Base-by-base conservation (phyloP, 2,797 vertebrate species). In the Enteromius radiatus region DNA sequence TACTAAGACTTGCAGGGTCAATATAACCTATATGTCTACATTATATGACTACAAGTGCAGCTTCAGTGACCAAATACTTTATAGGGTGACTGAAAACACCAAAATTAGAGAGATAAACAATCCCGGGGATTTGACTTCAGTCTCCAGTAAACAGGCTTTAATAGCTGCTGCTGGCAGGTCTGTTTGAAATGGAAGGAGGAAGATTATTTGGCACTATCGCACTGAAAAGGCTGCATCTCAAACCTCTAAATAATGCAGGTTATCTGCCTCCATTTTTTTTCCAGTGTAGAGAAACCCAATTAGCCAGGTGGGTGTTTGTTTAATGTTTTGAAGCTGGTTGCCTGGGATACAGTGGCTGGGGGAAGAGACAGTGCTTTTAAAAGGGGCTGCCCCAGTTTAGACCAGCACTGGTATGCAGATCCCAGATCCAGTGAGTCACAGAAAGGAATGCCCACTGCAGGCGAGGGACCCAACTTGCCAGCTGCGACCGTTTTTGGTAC, bases 341-440 rank as follows among this genome's bases (percentile, higher is more conserved):
- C 76, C 15, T 45, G 78, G 76, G 79, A 73, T 49, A 15, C 38
- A 52, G 61, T 9, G 80, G 82, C 10, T 47, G 80, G 76, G 33
- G 38, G 81, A 38, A 49, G 7, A 79, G 61, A 45, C 43, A 14
- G 71, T 54, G 45, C 65, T 79, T 69, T 69, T 64, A 71, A 81
- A 77, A 86, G 73, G 49, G 84, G 65, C 76, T 74, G 78, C 64
- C 83, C 84, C 75, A 84, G 61, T 83, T 84, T 71, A 87, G 80
- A 28, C 41, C 56, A 31, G 63, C 19, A 68, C 61, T 85, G 85
- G 86, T 80, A 86, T 89, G 85, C 63, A 65, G 84, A 84, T 63
- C 80, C 83, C 70, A 85, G 71, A 71, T 69, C 61, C 75, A 69
- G 36, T 87, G 86, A 87, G 78, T 87, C 88, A 86, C 78, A 45